A percentile compares a stretch with the other conserved stretches of the same genome.
Conservation (phyloP, 2,888 invertebrate genomes). For the Buathra laborator region DNA sequence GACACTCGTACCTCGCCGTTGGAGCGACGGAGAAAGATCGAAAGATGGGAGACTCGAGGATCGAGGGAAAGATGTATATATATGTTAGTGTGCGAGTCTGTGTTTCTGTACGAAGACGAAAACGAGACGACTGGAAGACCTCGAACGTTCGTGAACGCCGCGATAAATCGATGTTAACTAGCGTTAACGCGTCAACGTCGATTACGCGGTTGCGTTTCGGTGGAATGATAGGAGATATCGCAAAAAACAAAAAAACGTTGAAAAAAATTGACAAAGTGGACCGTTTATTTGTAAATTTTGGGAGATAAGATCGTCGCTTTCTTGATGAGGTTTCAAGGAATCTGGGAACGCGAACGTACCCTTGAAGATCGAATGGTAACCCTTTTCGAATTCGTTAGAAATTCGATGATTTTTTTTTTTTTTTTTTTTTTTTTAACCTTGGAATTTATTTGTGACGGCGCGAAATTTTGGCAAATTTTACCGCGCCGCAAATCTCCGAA, state of each 20-base stretch:
- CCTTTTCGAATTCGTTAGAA: too few relatives aligned
- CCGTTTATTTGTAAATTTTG: not conserved
- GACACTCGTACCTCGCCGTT: slow-evolving; percentile 49
- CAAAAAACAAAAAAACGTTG: not conserved
- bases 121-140: slow-evolving; percentile 41
- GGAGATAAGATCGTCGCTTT: not conserved
- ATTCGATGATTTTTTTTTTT: too few relatives aligned
- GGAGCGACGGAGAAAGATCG: slow-evolving; percentile 16
- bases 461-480: not conserved
- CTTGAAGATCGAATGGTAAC: too few relatives aligned
- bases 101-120: slow-evolving; percentile 17
- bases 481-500: not conserved
- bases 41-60: slow-evolving; percentile 21
- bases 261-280: not conserved
- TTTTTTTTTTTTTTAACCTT: too few relatives aligned
- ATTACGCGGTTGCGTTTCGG: slow-evolving; percentile 30
- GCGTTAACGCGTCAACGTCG: slow-evolving; percentile 59
- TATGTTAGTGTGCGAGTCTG: not conserved
- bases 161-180: slow-evolving; percentile 67
- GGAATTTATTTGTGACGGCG: too few relatives aligned
- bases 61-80: slow-evolving; percentile 20
- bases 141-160: slow-evolving; percentile 54
- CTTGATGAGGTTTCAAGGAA: too few relatives aligned
- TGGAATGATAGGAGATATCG: not conserved
- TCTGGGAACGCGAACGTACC: too few relatives aligned